These are phyloP conservation scores for Nyctibius grandis DNA, from an alignment of 2,797 vertebrate species.

Conservation along the genomic window DNA sequence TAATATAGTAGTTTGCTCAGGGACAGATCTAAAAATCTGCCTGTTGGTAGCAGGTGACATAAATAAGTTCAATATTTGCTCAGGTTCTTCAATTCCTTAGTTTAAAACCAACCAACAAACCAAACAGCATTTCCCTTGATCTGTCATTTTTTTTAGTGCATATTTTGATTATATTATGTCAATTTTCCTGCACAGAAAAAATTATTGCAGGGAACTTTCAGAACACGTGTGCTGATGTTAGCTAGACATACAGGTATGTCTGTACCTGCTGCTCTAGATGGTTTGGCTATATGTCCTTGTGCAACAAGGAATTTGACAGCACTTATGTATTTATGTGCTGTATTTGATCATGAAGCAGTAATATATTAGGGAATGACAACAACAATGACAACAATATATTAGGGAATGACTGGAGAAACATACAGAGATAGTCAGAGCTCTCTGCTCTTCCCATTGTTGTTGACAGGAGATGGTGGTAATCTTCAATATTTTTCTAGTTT, in stretches of 20 bases:
- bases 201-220: not conserved
- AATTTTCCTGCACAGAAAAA: not conserved
- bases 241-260: not conserved
- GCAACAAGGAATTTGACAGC: not conserved
- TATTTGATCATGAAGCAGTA: constrained; percentile 28
- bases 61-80: not conserved
- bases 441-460: not conserved
- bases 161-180: not conserved
- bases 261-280: not conserved
- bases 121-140: not conserved
- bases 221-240: not conserved
- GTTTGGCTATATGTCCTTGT: not conserved
- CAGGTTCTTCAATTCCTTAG: not conserved
- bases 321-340: not conserved
- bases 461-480: not conserved
- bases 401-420: constrained; percentile 27
- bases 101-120: not conserved
- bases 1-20: not conserved
- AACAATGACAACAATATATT: too few relatives aligned
- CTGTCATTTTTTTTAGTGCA: not conserved
- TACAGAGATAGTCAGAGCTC: not conserved
- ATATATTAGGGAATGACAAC: constrained; percentile 41
- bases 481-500: not conserved
- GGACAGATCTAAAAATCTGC: not conserved
- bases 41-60: not conserved